Percentiles rank a stretch among this genome's conserved stretches.
Conservation (phyloP, 1,140 invertebrate species). For the Listronotus bonariensis region DNA sequence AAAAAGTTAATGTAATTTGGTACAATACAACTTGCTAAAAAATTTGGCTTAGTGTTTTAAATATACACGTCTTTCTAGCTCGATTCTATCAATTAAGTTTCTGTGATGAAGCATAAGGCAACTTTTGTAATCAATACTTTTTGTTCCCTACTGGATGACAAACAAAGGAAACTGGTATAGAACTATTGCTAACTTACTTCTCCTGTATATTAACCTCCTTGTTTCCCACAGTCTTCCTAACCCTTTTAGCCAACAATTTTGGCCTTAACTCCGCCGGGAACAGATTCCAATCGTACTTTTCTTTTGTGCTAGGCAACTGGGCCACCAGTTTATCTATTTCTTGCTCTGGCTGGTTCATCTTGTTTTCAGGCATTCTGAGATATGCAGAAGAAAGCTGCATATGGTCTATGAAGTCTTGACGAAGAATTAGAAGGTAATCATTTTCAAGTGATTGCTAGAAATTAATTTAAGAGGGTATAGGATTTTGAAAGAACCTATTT, state of each 20-base stretch:
- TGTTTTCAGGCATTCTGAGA: slow-evolving; percentile 50
- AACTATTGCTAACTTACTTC: slow-evolving; percentile 32
- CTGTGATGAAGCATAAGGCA: too few relatives aligned
- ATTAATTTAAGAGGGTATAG: too few relatives aligned
- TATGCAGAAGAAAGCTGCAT: slow-evolving; percentile 63
- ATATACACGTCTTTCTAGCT: too few relatives aligned
- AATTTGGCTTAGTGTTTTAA: too few relatives aligned
- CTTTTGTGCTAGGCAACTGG: slow-evolving; percentile 53
- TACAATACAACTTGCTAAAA: too few relatives aligned
- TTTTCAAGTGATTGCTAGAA: slow-evolving; percentile 55
- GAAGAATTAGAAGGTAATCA: slow-evolving; percentile 64
- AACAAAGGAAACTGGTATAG: too few relatives aligned
- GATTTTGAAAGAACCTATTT: too few relatives aligned
- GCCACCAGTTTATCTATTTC: slow-evolving; percentile 69
- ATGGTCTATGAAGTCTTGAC: slow-evolving; percentile 64
- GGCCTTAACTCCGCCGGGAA: slow-evolving; percentile 63
- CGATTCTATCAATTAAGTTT: too few relatives aligned
- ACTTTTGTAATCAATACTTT: too few relatives aligned
- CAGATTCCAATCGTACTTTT: slow-evolving; percentile 62
- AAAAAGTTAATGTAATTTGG: too few relatives aligned
- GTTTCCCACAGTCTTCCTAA: slow-evolving; percentile 2
- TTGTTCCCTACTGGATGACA: too few relatives aligned
- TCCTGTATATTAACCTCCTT: slow-evolving; percentile 56
- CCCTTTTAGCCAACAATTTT: slow-evolving; percentile 54
- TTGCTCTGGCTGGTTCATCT: slow-evolving; percentile 64